Evolutionary conservation across 1,140 invertebrate genomes (phyloP), one percentile per base, ranked within the genome.

Genomic region (Micrasema longulum): DNA sequence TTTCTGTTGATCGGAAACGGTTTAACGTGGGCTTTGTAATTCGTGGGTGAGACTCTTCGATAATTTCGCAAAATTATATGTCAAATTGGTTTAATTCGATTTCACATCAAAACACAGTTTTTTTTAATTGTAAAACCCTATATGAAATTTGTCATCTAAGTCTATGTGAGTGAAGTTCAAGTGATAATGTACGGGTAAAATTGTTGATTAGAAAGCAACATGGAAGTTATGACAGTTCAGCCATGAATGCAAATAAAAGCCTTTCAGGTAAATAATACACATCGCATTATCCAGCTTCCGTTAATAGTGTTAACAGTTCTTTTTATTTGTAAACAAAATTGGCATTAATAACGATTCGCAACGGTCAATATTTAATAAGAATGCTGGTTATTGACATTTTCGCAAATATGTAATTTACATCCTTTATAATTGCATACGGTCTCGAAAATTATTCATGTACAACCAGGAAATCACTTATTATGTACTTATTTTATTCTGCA

Each of bases 221-320:
- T 85, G 83, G 83, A 83, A 85, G 82, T 80, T 77, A 78, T 84
- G 83, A 85, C 83, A 85, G 83, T 85, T 85, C 83, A 82, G 83
- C 83, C 83, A 85, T 85, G 83, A 84, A 84, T 83, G 83, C 82
- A 83, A 84, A 84, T 84, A 84, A 83, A 84, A 84, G 82, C 3
- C 82, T 80, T 83, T 50, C 67, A 23, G 48, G 70, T 62, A 60
- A 67, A 67, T 43, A 23, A 64, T 60, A 41, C 35, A 43, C 11
- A 60, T 22, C 38, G 35, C 55, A 60, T 43, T 60, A 60, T 60
- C 3, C 22, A 11, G 35, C 35, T 16, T 36, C 35, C 14, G 55
- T 60, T 38, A 60, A 60, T 60, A 35, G 3, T 60, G 35, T 41
- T 38, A 38, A 60, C 55, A 60, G 55, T 60, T 60, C 31, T 9